Percentiles rank a stretch among this genome's conserved stretches.
Evolutionary conservation across 2,113 vertebrate species (phyloP).

Genomic region (Cebus imitator): DNA sequence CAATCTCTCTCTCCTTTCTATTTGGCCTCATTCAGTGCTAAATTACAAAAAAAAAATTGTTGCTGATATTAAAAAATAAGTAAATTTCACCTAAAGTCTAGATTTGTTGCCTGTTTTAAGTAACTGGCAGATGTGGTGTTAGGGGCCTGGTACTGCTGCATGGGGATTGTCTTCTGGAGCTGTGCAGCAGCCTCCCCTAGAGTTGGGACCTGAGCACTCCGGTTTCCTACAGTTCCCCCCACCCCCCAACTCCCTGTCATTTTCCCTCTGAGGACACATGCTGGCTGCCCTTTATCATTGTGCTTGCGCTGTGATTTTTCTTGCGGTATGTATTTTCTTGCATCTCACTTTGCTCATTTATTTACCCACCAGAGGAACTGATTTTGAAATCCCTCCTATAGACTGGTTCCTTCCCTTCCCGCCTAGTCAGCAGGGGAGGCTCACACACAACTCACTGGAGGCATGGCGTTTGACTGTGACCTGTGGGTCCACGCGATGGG

Average conservation of each 20-base stretch:
- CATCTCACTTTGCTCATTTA: background rate
- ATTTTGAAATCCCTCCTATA: background rate
- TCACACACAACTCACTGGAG: conserved; percentile 88
- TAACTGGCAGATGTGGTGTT: background rate
- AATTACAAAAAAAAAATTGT: background rate
- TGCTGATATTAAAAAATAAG: background rate
- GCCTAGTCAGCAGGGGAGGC: background rate
- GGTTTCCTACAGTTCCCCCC: background rate
- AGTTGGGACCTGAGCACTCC: background rate
- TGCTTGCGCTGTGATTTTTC: background rate
- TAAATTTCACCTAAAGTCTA: background rate
- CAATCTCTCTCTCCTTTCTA: background rate
- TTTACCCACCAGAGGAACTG: background rate
- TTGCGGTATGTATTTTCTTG: background rate
- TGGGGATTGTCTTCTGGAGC: background rate
- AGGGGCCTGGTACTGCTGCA: too few species aligned
- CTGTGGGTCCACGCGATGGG: conserved; percentile 86
- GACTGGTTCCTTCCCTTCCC: too few species aligned
- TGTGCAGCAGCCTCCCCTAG: background rate
- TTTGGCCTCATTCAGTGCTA: background rate
- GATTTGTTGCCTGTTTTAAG: background rate
- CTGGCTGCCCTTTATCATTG: background rate
- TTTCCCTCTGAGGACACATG: background rate
- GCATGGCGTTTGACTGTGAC: conserved; percentile 92
- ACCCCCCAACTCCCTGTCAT: too few species aligned